phyloP scores from a whole-genome alignment of 2,113 vertebrate genomes.

The Octodon degus region DNA sequence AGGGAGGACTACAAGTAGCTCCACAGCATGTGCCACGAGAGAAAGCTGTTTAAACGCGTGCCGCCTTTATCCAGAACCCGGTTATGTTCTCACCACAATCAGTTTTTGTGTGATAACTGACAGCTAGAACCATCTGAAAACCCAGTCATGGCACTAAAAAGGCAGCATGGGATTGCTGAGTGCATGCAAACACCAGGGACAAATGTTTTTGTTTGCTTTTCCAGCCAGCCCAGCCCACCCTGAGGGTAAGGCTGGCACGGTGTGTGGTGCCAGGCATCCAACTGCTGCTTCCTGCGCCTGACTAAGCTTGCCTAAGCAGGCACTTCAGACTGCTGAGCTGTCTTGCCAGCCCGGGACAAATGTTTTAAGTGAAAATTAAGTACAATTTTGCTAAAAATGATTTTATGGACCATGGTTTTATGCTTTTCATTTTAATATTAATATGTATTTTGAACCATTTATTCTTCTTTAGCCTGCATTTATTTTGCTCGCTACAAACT shows the following conservation, averaged over 20 bases:
- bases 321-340: no score
- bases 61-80: not conserved
- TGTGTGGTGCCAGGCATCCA: no score
- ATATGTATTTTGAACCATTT: not conserved
- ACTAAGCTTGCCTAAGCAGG: no score
- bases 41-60: constrained; percentile 10
- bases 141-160: not conserved
- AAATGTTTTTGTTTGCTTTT: not conserved
- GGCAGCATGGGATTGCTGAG: not conserved
- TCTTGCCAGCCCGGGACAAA: not conserved
- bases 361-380: not conserved
- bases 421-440: constrained; percentile 7
- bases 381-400: constrained; percentile 37
- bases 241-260: no score
- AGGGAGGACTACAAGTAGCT: not conserved
- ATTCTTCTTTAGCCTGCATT: constrained; percentile 1
- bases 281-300: no score
- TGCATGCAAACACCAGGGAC: not conserved
- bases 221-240: no score
- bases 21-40: not conserved
- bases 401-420: constrained; percentile 27
- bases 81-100: not conserved
- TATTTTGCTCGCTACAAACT: not conserved
- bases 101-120: constrained; percentile 31
- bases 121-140: constrained; percentile 11